Evolutionary conservation across 2,113 vertebrate genomes (phyloP), one percentile per base, ranked within the genome.

Genomic region (Ochotona princeps): DNA sequence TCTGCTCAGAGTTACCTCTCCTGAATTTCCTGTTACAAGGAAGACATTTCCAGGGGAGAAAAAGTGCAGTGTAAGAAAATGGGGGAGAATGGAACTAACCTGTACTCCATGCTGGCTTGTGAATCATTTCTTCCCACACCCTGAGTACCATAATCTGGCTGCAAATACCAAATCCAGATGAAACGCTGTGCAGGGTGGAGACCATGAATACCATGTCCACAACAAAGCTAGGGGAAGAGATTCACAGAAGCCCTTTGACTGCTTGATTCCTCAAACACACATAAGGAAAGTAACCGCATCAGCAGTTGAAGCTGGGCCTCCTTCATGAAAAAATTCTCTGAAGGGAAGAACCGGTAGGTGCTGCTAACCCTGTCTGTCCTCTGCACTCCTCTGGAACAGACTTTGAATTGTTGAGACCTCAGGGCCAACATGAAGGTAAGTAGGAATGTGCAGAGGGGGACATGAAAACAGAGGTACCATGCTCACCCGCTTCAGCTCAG

Each of bases 271-370:
- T 13, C 4, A 9, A 84, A 5, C 1, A n/a, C 9, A 21, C 32
- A 51, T 7, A 10, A 80, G 35, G 5, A n/a, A 82, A 51, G 20
- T 28, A 44, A 44, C 47, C 38, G 76, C 65, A 3, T 38, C 30
- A 38, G 18, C 15, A 7, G n/a, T 35, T 18, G 60, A 83, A 32
- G 17, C 10, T 7, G 5, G 15, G 32, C 47, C 12, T 66, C 49
- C 4, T 23, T 47, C 38, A 28, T 32, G 81, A 30, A 57, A 72
- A 72, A 81, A 76, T 65, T 70, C 51, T 30, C 11, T 20, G 25
- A n/a, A 14, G 6, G 1, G 21, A 67, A 30, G 9, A 5, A 3
- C 4, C 1, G 15, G 7, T 28, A 69, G 1, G 12, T 25, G 26
- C 23, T n/a, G 60, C 9, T 61, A 94, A 49, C 7, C 38, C 35